Base-by-base conservation (phyloP, 2,797 vertebrate species). In the Megaceryle alcyon region DNA sequence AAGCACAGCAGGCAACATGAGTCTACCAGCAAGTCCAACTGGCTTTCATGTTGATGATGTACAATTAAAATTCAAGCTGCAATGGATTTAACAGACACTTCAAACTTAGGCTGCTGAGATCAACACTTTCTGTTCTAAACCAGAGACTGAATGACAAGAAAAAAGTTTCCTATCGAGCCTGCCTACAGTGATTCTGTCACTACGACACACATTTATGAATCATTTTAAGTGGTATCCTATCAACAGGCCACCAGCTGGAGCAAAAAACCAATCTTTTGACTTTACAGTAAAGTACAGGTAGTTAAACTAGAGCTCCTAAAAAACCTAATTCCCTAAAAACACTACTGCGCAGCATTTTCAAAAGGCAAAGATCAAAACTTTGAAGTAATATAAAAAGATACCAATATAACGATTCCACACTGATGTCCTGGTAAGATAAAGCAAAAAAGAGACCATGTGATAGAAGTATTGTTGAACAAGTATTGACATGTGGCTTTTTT, bases 1-100 rank as follows among this genome's bases (percentile, higher is more conserved):
- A 79, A 80, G 35, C 54, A 31, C 49, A n/a, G 37, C 1, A 69
- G 15, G 33, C 31, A 72, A 54, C 0, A 0, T 3, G 29, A 80
- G 37, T 49, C 26, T 31, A 31, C 33, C 2, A 2, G 25, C 19
- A 69, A 76, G 10, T 26, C 54, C 61, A 81, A 5, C 31, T 21
- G 16, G n/a, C 33, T 79, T 69, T 22, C 6, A 6, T 19, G 21
- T 1, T 39, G 31, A 49, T 37, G n/a, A 22, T 1, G 0, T 12
- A 49, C 0, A 3, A 59, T 1, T 43, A 43, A 71, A 78, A 92
- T 33, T 75, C 29, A n/a, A 72, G 22, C 7, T 44, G 15, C 51
- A 48, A 4, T 22, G 31, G 46, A 59, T 76, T 69, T 39, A 69
- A 79, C 16, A 69, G 37, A 14, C 46, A 43, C 31, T 76, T 19